These are phyloP conservation scores for Drosophila orosa DNA, from an alignment of 1,140 invertebrate genomes.

Conservation along the genomic window DNA sequence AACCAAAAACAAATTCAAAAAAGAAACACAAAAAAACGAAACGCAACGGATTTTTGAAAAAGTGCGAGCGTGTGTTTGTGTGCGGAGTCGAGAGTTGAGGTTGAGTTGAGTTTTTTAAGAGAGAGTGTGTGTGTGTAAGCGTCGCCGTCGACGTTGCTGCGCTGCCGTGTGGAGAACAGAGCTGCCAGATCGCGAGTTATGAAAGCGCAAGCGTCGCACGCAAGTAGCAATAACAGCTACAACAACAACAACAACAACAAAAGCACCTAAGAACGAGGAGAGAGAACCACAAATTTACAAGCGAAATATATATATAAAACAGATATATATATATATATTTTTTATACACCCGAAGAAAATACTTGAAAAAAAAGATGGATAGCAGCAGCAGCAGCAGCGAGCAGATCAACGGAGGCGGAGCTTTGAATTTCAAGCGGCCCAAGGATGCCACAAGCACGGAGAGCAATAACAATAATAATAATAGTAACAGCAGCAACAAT, in stretches of 20 bases:
- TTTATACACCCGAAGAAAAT: constrained; percentile 8
- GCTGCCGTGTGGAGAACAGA: constrained; percentile 46
- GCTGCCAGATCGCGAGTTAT: constrained; percentile 79
- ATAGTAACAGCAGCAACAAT: constrained; percentile 27
- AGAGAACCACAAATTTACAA: constrained; percentile 14
- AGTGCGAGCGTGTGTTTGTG: constrained; percentile 10
- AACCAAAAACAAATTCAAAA: not conserved
- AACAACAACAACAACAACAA: constrained; percentile 44
- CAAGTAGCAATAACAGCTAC: constrained; percentile 49
- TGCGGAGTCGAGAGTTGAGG: constrained; percentile 3
- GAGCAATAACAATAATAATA: constrained; percentile 13
- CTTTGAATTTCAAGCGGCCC: constrained; percentile 37
- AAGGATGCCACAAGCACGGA: constrained; percentile 5
- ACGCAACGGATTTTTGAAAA: constrained; percentile 17
- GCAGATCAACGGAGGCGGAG: constrained; percentile 18
- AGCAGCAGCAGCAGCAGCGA: constrained; percentile 39
- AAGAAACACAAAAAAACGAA: not conserved
- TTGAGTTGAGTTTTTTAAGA: constrained; percentile 18
- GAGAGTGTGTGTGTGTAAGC: constrained; percentile 33
- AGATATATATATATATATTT: constrained; percentile 19
- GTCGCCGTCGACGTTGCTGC: constrained; percentile 26
- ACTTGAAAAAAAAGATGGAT: constrained; percentile 25
- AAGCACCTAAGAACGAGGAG: constrained; percentile 5
- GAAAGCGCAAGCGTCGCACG: constrained; percentile 74
- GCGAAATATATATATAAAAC: constrained; percentile 21